Evolutionary conservation across 2,113 vertebrate species (phyloP).

Genomic region (Mesoclemmys tuberculata): DNA sequence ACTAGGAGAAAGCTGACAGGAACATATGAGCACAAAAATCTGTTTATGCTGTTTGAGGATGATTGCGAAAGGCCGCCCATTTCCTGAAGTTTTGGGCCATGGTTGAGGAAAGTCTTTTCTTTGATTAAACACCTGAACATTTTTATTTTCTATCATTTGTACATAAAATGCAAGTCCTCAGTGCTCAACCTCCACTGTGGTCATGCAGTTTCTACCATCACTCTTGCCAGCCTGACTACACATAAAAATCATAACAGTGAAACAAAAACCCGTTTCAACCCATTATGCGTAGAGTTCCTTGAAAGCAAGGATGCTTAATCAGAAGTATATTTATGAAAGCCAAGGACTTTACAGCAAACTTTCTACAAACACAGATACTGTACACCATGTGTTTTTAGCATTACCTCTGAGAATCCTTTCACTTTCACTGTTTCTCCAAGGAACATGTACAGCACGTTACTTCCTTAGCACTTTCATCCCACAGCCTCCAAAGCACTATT

Average conservation of each 20-base stretch:
- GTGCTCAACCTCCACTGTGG: not conserved
- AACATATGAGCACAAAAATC: not conserved
- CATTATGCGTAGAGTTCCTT: not conserved
- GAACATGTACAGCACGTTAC: not conserved
- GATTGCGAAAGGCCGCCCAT: not conserved
- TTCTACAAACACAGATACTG: not conserved
- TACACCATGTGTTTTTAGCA: not conserved
- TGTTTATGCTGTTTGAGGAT: not conserved
- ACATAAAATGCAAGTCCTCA: not conserved
- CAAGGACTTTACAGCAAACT: not conserved
- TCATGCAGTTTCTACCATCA: constrained; percentile 1
- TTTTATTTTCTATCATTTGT: not conserved
- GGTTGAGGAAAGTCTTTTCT: not conserved
- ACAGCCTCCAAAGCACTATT: not conserved
- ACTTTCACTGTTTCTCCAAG: constrained; percentile 4
- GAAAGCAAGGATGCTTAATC: constrained; percentile 27
- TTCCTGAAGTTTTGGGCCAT: not conserved
- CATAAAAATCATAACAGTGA: constrained; percentile 16
- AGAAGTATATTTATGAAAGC: constrained; percentile 13
- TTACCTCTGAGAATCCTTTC: not conserved
- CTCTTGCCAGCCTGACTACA: not conserved
- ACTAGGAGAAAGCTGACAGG: not conserved
- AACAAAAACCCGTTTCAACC: constrained; percentile 31
- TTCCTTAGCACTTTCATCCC: not conserved
- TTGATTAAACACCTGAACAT: not conserved